Evolutionary conservation across 2,888 invertebrate species (phyloP), one percentile per base, ranked within the genome.

Genomic region (Macrosiphum euphorbiae): DNA sequence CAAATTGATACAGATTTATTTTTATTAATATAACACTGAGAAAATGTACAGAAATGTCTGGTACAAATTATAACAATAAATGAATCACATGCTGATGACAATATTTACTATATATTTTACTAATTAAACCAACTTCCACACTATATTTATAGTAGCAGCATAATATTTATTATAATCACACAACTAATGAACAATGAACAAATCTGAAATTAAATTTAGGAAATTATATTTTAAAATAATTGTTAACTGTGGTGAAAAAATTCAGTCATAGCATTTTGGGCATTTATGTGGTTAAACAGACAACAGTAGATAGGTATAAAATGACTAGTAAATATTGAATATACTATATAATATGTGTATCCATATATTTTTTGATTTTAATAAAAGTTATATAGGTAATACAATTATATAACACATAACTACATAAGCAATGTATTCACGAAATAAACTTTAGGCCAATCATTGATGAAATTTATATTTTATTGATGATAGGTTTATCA

Each of bases 121-220:
- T 78, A 78, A 35, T 67, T 78, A 35, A 52, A 52, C 20, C 4
- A 52, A 4, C 16, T 20, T 52, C 16, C 4, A 58, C 26, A 26
- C 8, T 58, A 58, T 58, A 8, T 58, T 58, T 58, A 26, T 58
- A 58, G 58, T 26, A 26, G 58, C 58, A 58, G 26, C 8, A 58
- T 26, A 58, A 58, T 58, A 58, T 26, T 58, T 10, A 58, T 11
- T 55, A 50, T 35, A 50, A 86, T 35, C 16, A 87, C 24, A 87
- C 8, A 50, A 50, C 92, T 67, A 16, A 92, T 61, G 26, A 92
- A 41, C 26, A 92, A 50, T 26, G 92, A 35, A 87, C 1, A 50
- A 47, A 92, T 92, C 92, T 92, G 50, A 44, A 87, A 87, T 87
- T 35, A 20, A 26, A 61, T 92, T 87, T 26, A 87, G 41, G 86